Evolutionary conservation across 2,113 vertebrate genomes (phyloP), one percentile per base, ranked within the genome.

Genomic region (Dromaius novaehollandiae): DNA sequence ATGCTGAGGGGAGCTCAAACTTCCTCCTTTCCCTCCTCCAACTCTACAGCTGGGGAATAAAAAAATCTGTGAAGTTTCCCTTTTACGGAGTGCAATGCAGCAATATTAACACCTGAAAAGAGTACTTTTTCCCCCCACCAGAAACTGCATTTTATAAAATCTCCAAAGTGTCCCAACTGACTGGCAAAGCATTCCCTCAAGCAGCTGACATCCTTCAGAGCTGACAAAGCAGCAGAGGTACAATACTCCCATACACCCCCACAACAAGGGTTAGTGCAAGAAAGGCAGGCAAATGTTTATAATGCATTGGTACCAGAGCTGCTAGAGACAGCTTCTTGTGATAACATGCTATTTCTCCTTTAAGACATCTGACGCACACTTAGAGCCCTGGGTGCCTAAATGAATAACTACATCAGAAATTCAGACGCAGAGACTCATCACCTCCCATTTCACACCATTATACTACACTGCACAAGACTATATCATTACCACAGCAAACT

Each of bases 41-140:
- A 48, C 16, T 17, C 51, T 0, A 1, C 26, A 76, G 26, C 34
- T 81, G 36, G n/a, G n/a, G n/a, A n/a, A n/a, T n/a, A n/a, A 48
- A 70, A 9, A 21, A 32, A n/a, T 26, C 6, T 18, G 16, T 61
- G 20, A n/a, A 64, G 61, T 40, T 74, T 30, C 56, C 77, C 46
- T 55, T 16, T 80, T 64, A 66, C 7, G n/a, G 22, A 69, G 51
- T 0, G 19, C 13, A 91, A 19, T 13, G 46, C 2, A 3, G 21
- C 9, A 77, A 9, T 40, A 2, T 0, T 13, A 13, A 3, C 9
- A 4, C 16, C 69, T 7, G 7, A 75, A 78, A 88, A 38, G 13
- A 40, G 9, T 0, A 0, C 53, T 84, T 82, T 42, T 60, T 22
- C 21, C 53, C 21, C 7, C 8, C 56, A 77, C 17, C 32, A 42